These are phyloP conservation scores for Chionoecetes opilio DNA, from an alignment of 1,140 invertebrate genomes.

Conservation along the genomic window DNA sequence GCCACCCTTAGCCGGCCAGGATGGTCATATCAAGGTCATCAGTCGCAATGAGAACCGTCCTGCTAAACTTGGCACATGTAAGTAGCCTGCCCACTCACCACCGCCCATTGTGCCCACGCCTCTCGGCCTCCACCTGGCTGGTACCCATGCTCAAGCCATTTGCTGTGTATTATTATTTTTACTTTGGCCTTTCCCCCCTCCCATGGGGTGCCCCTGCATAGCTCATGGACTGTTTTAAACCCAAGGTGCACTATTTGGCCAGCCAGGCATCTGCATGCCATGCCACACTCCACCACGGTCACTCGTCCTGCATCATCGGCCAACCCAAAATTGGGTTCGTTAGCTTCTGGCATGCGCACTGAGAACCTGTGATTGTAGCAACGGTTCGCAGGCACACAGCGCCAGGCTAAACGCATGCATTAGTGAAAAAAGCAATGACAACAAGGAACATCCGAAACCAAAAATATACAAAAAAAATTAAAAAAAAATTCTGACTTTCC, in stretches of 20 bases:
- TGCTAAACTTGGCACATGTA: constrained; percentile 80
- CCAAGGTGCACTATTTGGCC: constrained; percentile 75
- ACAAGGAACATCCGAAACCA: not conserved
- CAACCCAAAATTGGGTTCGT: constrained; percentile 37
- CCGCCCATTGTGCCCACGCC: constrained; percentile 71
- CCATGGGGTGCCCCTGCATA: constrained; percentile 69
- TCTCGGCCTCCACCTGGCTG: constrained; percentile 45
- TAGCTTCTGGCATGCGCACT: constrained; percentile 55
- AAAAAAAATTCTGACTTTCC: not conserved
- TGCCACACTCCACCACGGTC: constrained; percentile 58
- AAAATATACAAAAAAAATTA: not conserved
- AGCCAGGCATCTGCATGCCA: constrained; percentile 68
- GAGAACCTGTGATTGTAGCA: constrained; percentile 51
- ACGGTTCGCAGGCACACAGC: not conserved
- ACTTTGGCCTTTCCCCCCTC: constrained; percentile 67
- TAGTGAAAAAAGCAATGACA: not conserved
- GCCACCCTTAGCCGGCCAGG: constrained; percentile 88
- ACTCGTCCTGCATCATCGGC: not conserved
- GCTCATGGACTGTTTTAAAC: constrained; percentile 73
- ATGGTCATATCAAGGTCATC: constrained; percentile 94
- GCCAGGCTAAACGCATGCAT: not conserved
- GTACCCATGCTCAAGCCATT: constrained; percentile 70
- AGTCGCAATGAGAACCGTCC: constrained; percentile 90
- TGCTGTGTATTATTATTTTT: constrained; percentile 56
- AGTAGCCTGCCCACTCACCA: constrained; percentile 75